These are phyloP conservation scores for Sclerodermus sp. DNA, from an alignment of 2,888 invertebrate genomes.

Conservation along the genomic window DNA sequence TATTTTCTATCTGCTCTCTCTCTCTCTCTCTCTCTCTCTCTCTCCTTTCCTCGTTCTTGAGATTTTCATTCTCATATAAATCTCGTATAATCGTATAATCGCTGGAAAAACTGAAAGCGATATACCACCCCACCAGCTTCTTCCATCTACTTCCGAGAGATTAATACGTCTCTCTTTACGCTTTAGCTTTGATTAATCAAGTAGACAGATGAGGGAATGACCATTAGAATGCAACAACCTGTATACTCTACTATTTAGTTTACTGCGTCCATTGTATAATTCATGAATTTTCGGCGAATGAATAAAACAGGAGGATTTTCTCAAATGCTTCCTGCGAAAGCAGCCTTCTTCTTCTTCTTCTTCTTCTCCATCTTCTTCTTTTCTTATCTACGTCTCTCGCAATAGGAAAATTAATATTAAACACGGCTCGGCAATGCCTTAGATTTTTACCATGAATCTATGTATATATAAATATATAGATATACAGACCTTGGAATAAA, in stretches of 20 bases:
- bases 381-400: background rate
- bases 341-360: background rate
- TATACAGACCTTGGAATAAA: too few species aligned
- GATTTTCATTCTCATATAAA: too few species aligned
- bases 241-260: constrained; percentile 9
- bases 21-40: too few species aligned
- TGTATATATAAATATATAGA: too few species aligned
- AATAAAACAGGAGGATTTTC: constrained; percentile 25
- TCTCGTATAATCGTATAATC: too few species aligned
- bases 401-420: constrained; percentile 24
- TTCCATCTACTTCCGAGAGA: too few species aligned
- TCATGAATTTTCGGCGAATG: constrained; percentile 17
- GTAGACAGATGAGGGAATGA: background rate
- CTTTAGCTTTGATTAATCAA: background rate
- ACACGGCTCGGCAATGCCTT: constrained; percentile 6
- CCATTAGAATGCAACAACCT: constrained; percentile 9
- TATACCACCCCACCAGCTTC: too few species aligned
- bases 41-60: too few species aligned
- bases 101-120: too few species aligned
- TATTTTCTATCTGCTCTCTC: too few species aligned
- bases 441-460: constrained; percentile 8
- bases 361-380: background rate
- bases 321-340: constrained; percentile 13
- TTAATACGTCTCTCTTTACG: too few species aligned
- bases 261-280: constrained; percentile 14